Evolutionary conservation across 2,797 vertebrate genomes (phyloP).

Genomic region (Hephaestus fuliginosus): DNA sequence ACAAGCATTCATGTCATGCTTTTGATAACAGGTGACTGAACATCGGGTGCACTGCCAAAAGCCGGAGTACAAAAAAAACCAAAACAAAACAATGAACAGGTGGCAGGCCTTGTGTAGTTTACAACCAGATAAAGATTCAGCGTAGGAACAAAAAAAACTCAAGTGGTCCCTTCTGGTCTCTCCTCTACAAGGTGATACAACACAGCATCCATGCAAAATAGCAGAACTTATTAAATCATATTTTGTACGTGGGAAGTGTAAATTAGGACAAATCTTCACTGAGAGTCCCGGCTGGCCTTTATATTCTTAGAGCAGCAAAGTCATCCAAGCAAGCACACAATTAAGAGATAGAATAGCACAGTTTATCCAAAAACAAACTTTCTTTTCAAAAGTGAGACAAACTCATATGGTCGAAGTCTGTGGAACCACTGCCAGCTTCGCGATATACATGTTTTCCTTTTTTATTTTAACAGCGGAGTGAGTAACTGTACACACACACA

Average conservation of each 20-base stretch:
- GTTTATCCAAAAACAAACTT: background rate
- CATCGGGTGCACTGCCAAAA: constrained; percentile 45
- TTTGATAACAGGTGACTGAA: constrained; percentile 33
- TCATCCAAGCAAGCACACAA: background rate
- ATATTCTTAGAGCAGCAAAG: constrained; percentile 35
- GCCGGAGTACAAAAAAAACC: background rate
- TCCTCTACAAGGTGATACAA: constrained; percentile 31
- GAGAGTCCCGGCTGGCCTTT: constrained; percentile 26
- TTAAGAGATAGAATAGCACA: background rate
- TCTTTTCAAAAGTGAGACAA: background rate
- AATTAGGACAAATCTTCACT: constrained; percentile 29
- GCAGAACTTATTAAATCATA: constrained; percentile 1
- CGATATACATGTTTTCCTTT: background rate
- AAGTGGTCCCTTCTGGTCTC: constrained; percentile 37
- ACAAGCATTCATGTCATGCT: background rate
- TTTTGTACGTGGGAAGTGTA: constrained; percentile 55
- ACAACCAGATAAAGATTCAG: constrained; percentile 20
- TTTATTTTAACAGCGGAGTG: background rate
- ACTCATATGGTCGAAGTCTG: background rate
- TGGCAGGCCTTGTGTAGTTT: constrained; percentile 39
- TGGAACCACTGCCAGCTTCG: background rate
- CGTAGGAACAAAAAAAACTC: constrained; percentile 42
- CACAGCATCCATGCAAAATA: constrained; percentile 38
- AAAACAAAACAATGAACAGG: constrained; percentile 59
- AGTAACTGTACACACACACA: background rate